Evolutionary conservation across 2,113 vertebrate species (phyloP), one percentile per base, ranked within the genome.

Genomic region (Climacteris rufus): DNA sequence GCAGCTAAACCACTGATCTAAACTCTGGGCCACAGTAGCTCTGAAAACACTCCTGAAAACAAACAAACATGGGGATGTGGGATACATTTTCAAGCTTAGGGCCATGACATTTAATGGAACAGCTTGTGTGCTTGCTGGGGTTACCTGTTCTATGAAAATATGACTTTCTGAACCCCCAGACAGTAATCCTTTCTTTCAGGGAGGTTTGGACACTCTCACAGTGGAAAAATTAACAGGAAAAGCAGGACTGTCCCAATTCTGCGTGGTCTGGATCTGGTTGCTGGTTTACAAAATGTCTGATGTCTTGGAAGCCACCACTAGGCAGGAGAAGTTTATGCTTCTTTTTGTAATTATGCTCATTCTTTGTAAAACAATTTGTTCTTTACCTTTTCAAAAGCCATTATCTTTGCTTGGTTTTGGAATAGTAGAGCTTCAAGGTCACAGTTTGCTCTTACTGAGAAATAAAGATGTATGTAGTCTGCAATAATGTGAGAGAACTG

Each of bases 141-240:
- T 49, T 88, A 94, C 90, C 87, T 94, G 39, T 37, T 85, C 85
- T 68, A 24, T 86, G 63, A 93, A 93, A 90, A 78, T 18, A 54
- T 2, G 61, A 57, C 87, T 95, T 92, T 92, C 66, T 90, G 91
- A 95, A 94, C 80, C 83, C 72, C 57, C 40, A 78, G 82, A 92
- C 91, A 94, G 85, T 78, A 69, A 93, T 83, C 56, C 83, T 95
- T 96, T 95, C 53, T 96, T 92, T 89, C 81, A 60, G 59, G 70
- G 91, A 54, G 81, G 33, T 97, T 93, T 94, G 96, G 86, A 79
- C 50, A 74, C 76, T 77, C 66, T 94, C 60, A 30, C 0, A 59
- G 22, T 81, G 92, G 94, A 97, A 95, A 96, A 94, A 59, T 77
- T 76, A 91, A 90, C 92, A 93, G 95, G 83, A 94, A 96, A 83